These are phyloP conservation scores for Notothenia rossii DNA, from an alignment of 2,113 vertebrate genomes.

Conservation along the genomic window DNA sequence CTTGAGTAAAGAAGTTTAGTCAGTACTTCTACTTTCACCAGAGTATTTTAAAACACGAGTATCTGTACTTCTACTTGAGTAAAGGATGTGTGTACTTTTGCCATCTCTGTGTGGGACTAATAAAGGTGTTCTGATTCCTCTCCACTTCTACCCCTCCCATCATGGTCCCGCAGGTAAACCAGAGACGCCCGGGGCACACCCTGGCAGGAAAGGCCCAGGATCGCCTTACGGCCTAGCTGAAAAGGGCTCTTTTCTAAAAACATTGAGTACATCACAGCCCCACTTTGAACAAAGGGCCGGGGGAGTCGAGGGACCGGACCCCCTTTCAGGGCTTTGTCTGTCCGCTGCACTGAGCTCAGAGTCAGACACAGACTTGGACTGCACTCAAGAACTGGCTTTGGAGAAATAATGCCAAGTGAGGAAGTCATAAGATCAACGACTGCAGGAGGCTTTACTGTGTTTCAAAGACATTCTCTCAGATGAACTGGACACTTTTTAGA, in stretches of 20 bases:
- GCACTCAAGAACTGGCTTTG: conserved; percentile 44
- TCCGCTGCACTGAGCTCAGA: conserved; percentile 30
- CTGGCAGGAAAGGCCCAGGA: conserved; percentile 79
- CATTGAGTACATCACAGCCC: conserved; percentile 56
- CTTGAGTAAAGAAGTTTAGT: too few species aligned
- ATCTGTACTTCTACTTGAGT: too few species aligned
- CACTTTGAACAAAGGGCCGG: conserved; percentile 70
- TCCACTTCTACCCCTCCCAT: conserved; percentile 7
- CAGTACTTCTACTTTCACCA: too few species aligned
- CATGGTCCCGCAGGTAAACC: conserved; percentile 81
- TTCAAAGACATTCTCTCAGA: background rate
- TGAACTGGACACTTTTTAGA: too few species aligned
- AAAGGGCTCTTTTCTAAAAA: conserved; percentile 78
- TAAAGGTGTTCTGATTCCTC: too few species aligned
- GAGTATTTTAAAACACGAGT: too few species aligned
- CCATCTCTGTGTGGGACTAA: too few species aligned
- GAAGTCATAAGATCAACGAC: conserved; percentile 20
- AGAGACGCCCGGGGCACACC: conserved; percentile 79
- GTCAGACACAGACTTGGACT: conserved; percentile 49
- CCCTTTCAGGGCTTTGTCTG: conserved; percentile 71
- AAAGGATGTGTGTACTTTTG: too few species aligned
- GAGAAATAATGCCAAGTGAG: conserved; percentile 28
- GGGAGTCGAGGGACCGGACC: conserved; percentile 73
- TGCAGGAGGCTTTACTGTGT: background rate
- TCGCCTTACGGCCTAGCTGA: conserved; percentile 81